Percentiles rank a stretch among this genome's conserved stretches.
Evolutionary conservation across 2,888 invertebrate genomes (phyloP).

Genomic region (Girardia tigrina): DNA sequence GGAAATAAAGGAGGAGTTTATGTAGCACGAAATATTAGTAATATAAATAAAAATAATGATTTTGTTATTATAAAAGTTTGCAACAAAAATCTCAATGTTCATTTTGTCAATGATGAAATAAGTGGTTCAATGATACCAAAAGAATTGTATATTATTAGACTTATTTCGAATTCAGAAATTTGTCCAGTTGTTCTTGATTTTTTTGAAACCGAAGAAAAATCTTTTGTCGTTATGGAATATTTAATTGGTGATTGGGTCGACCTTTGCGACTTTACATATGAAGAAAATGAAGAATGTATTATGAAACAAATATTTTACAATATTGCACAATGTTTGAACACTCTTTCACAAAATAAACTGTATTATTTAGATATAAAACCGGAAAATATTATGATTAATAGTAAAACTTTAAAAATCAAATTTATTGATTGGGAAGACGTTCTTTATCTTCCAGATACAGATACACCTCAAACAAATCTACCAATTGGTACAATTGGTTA

Average conservation of each 20-base stretch:
- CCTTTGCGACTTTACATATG: not conserved
- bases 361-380: not conserved
- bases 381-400: slow-evolving; percentile 14
- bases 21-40: not conserved
- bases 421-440: not conserved
- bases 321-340: not conserved
- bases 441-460: not conserved
- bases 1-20: not conserved
- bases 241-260: not conserved
- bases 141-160: not conserved
- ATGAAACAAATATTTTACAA: not conserved
- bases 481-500: not conserved
- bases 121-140: not conserved
- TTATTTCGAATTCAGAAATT: not conserved
- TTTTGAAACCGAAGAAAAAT: not conserved
- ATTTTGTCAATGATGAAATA: not conserved
- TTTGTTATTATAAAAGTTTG: not conserved
- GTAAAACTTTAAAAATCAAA: not conserved
- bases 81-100: not conserved
- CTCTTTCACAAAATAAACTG: not conserved
- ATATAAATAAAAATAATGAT: not conserved
- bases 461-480: not conserved
- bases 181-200: not conserved
- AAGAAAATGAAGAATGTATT: not conserved
- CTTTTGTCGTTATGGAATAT: not conserved